Conservation (phyloP, 2,888 invertebrate genomes). For the Drosophila ezoana region DNA sequence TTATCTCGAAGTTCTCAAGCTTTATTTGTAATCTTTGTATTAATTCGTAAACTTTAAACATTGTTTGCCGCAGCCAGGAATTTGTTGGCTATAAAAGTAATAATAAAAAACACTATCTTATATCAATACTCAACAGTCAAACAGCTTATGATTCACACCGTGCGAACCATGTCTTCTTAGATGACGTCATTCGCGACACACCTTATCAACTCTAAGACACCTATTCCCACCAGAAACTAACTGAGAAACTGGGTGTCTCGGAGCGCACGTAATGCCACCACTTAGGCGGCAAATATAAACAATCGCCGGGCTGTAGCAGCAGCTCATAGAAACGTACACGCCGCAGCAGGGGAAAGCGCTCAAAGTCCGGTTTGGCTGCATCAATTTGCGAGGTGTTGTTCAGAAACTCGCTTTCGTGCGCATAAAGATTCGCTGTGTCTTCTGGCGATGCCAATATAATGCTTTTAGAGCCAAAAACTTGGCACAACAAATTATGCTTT, state of each 20-base stretch:
- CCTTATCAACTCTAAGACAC: not conserved
- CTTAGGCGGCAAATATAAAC: constrained; percentile 96
- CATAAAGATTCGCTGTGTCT: constrained; percentile 91
- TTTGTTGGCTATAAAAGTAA: constrained; percentile 34
- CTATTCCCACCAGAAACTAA: constrained; percentile 98
- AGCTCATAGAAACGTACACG: constrained; percentile 89
- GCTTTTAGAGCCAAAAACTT: constrained; percentile 95
- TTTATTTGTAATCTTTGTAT: constrained; percentile 28
- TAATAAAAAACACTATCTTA: constrained; percentile 56
- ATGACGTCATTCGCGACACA: constrained; percentile 45
- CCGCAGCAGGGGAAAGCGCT: constrained; percentile 89
- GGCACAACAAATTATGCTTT: constrained; percentile 95
- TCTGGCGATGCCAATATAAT: constrained; percentile 92
- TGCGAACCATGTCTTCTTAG: constrained; percentile 41
- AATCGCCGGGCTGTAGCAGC: constrained; percentile 92
- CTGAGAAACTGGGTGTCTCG: constrained; percentile 95
- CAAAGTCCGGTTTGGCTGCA: constrained; percentile 90
- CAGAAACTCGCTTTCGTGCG: constrained; percentile 91
- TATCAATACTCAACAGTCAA: constrained; percentile 35
- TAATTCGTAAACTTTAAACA: constrained; percentile 21
- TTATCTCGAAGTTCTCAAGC: constrained; percentile 17
- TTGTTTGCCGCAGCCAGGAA: constrained; percentile 37
- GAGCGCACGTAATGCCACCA: constrained; percentile 99
- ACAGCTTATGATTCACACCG: constrained; percentile 53
- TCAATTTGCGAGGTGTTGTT: constrained; percentile 96